Base-by-base conservation (phyloP, 2,797 vertebrate genomes). In the Enteromius radiatus region DNA sequence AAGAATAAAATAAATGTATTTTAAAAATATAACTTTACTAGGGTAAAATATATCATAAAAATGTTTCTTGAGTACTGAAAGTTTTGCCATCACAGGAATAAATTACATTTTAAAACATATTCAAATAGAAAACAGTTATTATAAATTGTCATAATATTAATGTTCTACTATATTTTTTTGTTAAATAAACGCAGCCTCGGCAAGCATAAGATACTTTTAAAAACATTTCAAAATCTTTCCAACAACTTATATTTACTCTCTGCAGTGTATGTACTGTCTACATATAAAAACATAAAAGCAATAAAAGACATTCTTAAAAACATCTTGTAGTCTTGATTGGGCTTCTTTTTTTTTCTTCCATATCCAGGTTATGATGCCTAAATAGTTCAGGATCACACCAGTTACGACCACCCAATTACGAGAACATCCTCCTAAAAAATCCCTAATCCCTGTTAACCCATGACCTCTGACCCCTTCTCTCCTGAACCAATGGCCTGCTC, bases 381-480 rank as follows among this genome's bases (percentile, higher is more conserved):
- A 67, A 67, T 38, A 2, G 61, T 33, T 64, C 65, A 2, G 38
- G 6, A 76, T 65, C 23, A 54, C 26, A 17, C 4, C 43, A 67
- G 49, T 54, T 59, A 67, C 1, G 10, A 54, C 28, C 26, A 45
- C 61, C 23, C 26, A 84, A 33, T 43, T 45, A 21, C 61, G 2
- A 33, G 10, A 70, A 82, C 45, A 43, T 78, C 33, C 43, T 54
- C 26, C 36, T 47, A 54, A 36, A 43, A 81, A 70, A 21, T 61
- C 28, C 41, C 56, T 43, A 31, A 71, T 63, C 68, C 15, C 19
- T 45, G 59, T 78, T 83, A 78, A 68, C 43, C 68, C 5, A 36
- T 80, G 65, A 82, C 69, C 79, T 70, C 41, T 82, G 47, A 74
- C 28, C 36, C 56, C 59, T 54, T 81, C 52, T 78, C 54, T 54